Percentiles rank a stretch among this genome's conserved stretches.
Evolutionary conservation across 1,140 invertebrate genomes (phyloP).

Genomic region (Episyrphus balteatus): DNA sequence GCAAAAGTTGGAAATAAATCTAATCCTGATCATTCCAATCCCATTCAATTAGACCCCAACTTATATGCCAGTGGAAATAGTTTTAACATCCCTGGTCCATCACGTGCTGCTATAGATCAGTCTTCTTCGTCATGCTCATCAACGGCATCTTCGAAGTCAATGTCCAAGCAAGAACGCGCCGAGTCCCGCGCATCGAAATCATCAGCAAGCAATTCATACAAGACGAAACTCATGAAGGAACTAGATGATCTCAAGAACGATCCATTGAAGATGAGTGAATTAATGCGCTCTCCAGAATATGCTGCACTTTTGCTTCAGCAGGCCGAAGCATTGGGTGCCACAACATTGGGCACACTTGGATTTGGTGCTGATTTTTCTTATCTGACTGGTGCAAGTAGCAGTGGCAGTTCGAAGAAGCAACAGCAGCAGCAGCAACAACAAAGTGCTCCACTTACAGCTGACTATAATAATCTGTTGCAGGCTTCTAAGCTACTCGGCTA

Average conservation of each 20-base stretch:
- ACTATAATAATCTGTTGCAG: constrained; percentile 32
- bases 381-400: constrained; percentile 15
- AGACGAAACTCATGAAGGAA: constrained; percentile 35
- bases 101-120: neutral
- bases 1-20: constrained; percentile 29
- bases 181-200: constrained; percentile 22
- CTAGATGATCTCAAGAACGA: constrained; percentile 34
- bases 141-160: constrained; percentile 15
- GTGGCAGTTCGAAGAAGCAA: neutral
- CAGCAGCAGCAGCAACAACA: constrained; percentile 15
- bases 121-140: constrained; percentile 15
- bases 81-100: neutral
- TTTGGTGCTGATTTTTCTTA: constrained; percentile 30
- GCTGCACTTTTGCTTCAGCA: constrained; percentile 30
- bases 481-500: constrained; percentile 32
- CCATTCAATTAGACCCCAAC: too few relatives aligned
- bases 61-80: neutral
- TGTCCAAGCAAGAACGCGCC: neutral
- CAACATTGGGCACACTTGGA: constrained; percentile 30
- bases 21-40: constrained; percentile 8
- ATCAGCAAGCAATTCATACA: constrained; percentile 29
- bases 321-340: constrained; percentile 32
- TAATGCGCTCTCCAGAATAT: constrained; percentile 33
- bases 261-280: constrained; percentile 32
- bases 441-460: constrained; percentile 16